Conservation (phyloP, 2,888 invertebrate species). For the Tetrapedia diversipes region DNA sequence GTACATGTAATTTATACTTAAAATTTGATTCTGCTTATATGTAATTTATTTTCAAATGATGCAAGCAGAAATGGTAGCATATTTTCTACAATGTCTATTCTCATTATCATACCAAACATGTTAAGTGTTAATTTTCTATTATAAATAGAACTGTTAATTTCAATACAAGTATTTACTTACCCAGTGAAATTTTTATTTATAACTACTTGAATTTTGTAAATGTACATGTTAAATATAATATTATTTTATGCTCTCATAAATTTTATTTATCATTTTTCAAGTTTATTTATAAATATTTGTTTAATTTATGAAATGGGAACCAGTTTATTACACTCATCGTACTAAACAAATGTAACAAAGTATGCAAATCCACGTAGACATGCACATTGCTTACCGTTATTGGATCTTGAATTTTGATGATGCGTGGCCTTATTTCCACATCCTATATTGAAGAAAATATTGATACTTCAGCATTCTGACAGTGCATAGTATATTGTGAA, state of each 20-base stretch:
- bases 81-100: background rate
- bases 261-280: background rate
- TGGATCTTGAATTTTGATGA: slow-evolving; percentile 71
- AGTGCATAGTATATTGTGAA: slow-evolving; percentile 44
- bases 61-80: slow-evolving; percentile 26
- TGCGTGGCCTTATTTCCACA: slow-evolving; percentile 73
- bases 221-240: slow-evolving; percentile 1
- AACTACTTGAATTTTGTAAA: background rate
- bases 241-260: background rate
- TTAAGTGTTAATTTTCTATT: slow-evolving; percentile 7
- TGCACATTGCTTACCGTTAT: slow-evolving; percentile 72
- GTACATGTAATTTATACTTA: slow-evolving; percentile 12
- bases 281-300: background rate
- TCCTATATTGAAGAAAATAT: slow-evolving; percentile 73
- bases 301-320: background rate
- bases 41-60: background rate
- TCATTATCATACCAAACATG: slow-evolving; percentile 18
- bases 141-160: background rate
- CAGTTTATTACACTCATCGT: background rate
- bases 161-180: slow-evolving; percentile 25
- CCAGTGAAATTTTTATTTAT: slow-evolving; percentile 10
- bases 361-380: slow-evolving; percentile 13
- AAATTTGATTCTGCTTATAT: background rate
- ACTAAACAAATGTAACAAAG: background rate
- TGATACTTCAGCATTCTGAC: slow-evolving; percentile 50